These are phyloP conservation scores for Melanostoma mellinum DNA, from an alignment of 2,888 invertebrate species.

Conservation along the genomic window DNA sequence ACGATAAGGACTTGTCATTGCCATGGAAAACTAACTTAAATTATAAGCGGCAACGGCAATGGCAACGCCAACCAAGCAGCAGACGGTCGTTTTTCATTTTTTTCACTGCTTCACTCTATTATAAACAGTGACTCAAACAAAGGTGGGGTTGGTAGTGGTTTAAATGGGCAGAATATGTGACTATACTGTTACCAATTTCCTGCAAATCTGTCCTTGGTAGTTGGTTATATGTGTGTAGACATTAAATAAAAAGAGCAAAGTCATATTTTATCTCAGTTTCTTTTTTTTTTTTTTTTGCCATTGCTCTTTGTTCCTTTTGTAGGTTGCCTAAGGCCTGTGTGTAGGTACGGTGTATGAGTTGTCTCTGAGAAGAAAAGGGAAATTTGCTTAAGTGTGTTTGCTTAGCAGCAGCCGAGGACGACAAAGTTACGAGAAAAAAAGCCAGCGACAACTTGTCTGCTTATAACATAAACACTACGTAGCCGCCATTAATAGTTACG, in stretches of 20 bases:
- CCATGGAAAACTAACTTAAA: slow-evolving; percentile 58
- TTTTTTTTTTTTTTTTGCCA: slow-evolving; percentile 21
- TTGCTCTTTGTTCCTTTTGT: slow-evolving; percentile 12
- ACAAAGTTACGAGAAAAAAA: slow-evolving; percentile 35
- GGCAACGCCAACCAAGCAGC: slow-evolving; percentile 51
- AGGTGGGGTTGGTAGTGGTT: not conserved
- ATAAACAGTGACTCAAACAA: slow-evolving; percentile 3
- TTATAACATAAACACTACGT: slow-evolving; percentile 9
- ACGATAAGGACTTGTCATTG: slow-evolving; percentile 63
- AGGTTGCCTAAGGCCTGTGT: not conserved
- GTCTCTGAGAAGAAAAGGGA: not conserved
- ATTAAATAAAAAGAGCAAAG: slow-evolving; percentile 53
- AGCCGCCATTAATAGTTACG: too few species aligned
- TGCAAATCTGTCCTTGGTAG: slow-evolving; percentile 46
- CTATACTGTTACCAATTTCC: slow-evolving; percentile 57
- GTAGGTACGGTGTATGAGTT: not conserved
- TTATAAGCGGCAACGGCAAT: not conserved
- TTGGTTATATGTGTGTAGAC: slow-evolving; percentile 22
- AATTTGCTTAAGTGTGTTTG: slow-evolving; percentile 50
- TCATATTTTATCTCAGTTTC: slow-evolving; percentile 40
- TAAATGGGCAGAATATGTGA: slow-evolving; percentile 30
- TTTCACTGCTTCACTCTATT: slow-evolving; percentile 19
- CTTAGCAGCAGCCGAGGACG: not conserved
- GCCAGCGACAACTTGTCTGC: slow-evolving; percentile 60
- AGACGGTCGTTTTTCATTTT: slow-evolving; percentile 52